Evolutionary conservation across 2,888 invertebrate species (phyloP).

Genomic region (Bursaphelenchus okinawaensis): DNA sequence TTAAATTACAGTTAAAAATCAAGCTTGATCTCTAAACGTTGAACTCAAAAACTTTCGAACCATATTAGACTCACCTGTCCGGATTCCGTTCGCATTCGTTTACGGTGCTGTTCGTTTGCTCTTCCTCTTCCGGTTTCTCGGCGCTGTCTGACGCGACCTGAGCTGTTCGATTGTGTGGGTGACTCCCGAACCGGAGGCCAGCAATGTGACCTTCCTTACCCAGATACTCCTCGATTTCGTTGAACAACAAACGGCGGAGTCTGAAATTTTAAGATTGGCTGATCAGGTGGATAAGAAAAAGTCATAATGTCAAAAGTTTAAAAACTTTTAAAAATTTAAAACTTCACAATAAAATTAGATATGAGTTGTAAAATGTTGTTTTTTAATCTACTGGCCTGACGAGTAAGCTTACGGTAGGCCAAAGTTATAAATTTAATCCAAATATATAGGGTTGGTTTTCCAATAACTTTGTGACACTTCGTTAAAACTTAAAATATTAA

Average conservation of each 20-base stretch:
- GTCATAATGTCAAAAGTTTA: neutral
- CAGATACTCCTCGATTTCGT: constrained; percentile 41
- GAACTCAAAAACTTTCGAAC: no score
- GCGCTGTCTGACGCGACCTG: constrained; percentile 5
- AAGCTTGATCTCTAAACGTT: no score
- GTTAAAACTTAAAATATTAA: no score
- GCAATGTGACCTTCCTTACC: constrained; percentile 15
- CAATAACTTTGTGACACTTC: no score
- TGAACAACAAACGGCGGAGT: constrained; percentile 46
- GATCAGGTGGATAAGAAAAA: neutral
- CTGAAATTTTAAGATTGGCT: constrained; percentile 24
- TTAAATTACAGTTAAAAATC: no score
- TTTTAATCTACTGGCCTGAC: no score
- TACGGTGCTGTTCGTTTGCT: neutral
- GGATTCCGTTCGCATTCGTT: constrained; percentile 36
- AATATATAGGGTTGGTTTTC: no score
- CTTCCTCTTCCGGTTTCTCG: constrained; percentile 2
- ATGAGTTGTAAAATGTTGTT: no score
- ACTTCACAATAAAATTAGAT: neutral
- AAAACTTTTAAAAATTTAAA: neutral
- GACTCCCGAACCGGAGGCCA: constrained; percentile 10
- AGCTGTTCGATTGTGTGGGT: constrained; percentile 12
- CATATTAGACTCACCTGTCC: constrained; percentile 26
- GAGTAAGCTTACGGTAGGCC: no score
- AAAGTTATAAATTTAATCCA: no score